A percentile compares a stretch with the other conserved stretches of the same genome.
Evolutionary conservation across 92 coral and sea anemone genomes (phyloP).

Genomic region (Porites evermanni): DNA sequence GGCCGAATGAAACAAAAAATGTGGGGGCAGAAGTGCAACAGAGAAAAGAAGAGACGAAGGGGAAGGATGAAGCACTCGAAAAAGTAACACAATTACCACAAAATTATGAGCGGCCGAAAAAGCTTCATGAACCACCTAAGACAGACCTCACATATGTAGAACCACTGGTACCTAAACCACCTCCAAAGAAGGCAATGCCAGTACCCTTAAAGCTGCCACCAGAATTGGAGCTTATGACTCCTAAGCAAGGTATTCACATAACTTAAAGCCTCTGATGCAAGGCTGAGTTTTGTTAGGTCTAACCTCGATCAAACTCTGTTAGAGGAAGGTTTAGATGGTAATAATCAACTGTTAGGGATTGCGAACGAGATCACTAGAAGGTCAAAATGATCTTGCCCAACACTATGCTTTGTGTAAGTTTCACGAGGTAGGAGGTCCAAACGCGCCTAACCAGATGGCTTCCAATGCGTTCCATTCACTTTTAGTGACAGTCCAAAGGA

Average conservation of each 20-base stretch:
- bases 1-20: not conserved
- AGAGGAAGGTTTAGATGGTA: no score
- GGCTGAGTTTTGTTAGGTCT: no score
- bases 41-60: slow-evolving; percentile 8
- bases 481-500: no score
- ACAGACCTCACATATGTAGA: not conserved
- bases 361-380: no score
- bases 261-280: not conserved
- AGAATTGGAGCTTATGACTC: slow-evolving; percentile 25
- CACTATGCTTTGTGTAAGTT: no score
- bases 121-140: slow-evolving; percentile 1
- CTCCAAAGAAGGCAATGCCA: not conserved
- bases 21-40: not conserved
- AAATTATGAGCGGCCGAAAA: not conserved
- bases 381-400: no score
- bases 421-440: no score
- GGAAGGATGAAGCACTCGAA: slow-evolving; percentile 8
- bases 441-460: no score
- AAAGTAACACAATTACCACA: slow-evolving; percentile 4
- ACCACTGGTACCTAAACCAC: not conserved
- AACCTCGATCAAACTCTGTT: no score
- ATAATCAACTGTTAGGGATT: no score
- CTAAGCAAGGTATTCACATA: slow-evolving; percentile 30
- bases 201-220: slow-evolving; percentile 18
- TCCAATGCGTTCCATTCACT: no score